A percentile compares a stretch with the other conserved stretches of the same genome.
These are phyloP conservation scores for Neotoxoptera formosana DNA, from an alignment of 1,140 invertebrate species.

Conservation along the genomic window DNA sequence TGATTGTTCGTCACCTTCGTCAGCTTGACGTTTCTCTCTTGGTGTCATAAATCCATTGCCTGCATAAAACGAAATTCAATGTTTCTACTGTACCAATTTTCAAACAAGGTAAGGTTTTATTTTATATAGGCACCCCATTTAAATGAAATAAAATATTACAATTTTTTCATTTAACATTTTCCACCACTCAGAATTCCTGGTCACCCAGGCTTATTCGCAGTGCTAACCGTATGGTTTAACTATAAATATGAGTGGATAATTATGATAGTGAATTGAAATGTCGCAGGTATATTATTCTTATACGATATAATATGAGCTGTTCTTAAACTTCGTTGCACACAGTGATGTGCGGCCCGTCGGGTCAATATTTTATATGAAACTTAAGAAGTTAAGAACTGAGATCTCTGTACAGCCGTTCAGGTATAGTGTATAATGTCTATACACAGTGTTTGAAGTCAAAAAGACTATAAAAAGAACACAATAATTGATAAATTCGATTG, in stretches of 20 bases:
- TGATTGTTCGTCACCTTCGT: conserved; percentile 72
- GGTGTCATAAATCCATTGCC: conserved; percentile 38
- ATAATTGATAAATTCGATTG: background rate
- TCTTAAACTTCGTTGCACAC: background rate
- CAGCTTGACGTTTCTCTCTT: conserved; percentile 64
- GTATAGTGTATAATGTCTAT: background rate
- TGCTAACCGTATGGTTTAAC: background rate
- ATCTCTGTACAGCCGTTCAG: background rate
- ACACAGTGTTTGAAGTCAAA: background rate
- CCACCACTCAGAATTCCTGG: background rate
- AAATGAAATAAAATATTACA: background rate
- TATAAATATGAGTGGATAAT: background rate
- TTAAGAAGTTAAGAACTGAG: background rate
- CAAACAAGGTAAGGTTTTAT: background rate
- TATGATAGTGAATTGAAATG: background rate
- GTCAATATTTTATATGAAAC: background rate
- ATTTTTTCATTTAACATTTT: background rate
- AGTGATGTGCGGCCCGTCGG: background rate
- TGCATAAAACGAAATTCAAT: background rate
- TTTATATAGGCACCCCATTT: background rate
- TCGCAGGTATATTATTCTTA: background rate
- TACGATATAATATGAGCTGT: background rate
- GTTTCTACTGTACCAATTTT: background rate
- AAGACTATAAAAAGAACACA: background rate
- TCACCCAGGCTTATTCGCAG: background rate